Evolutionary conservation across 2,888 invertebrate genomes (phyloP).

Genomic region (Unio pictorum): DNA sequence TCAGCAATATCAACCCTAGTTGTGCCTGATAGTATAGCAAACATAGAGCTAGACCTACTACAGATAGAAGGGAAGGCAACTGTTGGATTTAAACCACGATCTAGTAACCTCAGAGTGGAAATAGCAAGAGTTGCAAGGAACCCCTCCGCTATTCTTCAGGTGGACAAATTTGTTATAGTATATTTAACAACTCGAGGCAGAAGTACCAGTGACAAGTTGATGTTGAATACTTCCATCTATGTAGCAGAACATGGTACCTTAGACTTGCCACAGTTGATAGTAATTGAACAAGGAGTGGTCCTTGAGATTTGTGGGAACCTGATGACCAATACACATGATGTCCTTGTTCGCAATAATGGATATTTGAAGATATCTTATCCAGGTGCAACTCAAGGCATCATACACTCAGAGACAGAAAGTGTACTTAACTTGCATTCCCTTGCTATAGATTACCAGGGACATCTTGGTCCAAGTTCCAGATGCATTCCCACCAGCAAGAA

Average conservation of each 20-base stretch:
- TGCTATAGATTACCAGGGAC: conserved; percentile 33
- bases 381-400: conserved; percentile 9
- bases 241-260: conserved; percentile 35
- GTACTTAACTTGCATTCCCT: conserved; percentile 21
- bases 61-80: conserved; percentile 13
- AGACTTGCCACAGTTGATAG: conserved; percentile 38
- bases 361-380: conserved; percentile 31
- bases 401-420: too few relatives aligned
- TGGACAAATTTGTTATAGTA: conserved; percentile 32
- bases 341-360: conserved; percentile 35
- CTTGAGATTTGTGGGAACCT: conserved; percentile 47
- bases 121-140: conserved; percentile 32
- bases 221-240: conserved; percentile 26
- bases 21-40: conserved; percentile 17
- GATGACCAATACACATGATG: conserved; percentile 22
- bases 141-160: conserved; percentile 18
- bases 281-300: conserved; percentile 28
- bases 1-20: conserved; percentile 27
- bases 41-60: conserved; percentile 19
- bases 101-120: conserved; percentile 25
- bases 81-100: conserved; percentile 28
- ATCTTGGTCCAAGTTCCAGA: conserved; percentile 21
- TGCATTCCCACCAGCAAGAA: conserved; percentile 22
- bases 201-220: conserved; percentile 11
- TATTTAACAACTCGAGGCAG: conserved; percentile 17